These are phyloP conservation scores for Parapristionchus giblindavisi DNA, from an alignment of 2,888 invertebrate species.

Conservation along the genomic window DNA sequence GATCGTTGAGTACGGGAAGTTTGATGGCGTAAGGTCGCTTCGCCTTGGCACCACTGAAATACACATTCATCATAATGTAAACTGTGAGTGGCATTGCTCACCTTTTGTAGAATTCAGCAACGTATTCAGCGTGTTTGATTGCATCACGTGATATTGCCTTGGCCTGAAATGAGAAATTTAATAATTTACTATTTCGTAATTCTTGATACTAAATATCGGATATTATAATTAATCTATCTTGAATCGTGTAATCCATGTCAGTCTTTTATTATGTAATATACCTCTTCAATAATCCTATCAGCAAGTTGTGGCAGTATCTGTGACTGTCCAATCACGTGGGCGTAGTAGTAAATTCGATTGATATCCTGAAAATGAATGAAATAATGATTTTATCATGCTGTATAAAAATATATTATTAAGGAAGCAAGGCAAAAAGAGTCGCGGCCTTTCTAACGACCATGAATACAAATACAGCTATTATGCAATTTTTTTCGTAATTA, in stretches of 20 bases:
- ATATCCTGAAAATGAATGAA: conserved; percentile 6
- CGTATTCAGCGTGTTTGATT: conserved; percentile 23
- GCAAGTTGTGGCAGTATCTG: not conserved
- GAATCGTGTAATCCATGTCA: not conserved
- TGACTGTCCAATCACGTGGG: not conserved
- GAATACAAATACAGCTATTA: not conserved
- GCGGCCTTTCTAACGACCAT: not conserved
- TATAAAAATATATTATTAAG: not conserved
- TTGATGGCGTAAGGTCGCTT: no score
- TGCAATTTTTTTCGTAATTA: not conserved
- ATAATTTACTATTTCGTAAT: not conserved
- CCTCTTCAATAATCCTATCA: conserved; percentile 18
- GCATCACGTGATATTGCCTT: not conserved
- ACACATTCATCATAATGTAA: not conserved
- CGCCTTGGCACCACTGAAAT: no score
- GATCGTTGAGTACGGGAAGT: no score
- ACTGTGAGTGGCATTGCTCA: not conserved
- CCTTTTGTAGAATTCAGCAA: conserved; percentile 1
- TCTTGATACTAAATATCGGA: not conserved
- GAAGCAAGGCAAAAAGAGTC: no score
- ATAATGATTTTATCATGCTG: not conserved
- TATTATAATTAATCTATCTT: not conserved
- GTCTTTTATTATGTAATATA: not conserved
- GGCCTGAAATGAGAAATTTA: not conserved
- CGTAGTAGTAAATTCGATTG: conserved; percentile 4